Conservation (phyloP, 1,140 invertebrate genomes). For the Leptestheria dahalacensis region DNA sequence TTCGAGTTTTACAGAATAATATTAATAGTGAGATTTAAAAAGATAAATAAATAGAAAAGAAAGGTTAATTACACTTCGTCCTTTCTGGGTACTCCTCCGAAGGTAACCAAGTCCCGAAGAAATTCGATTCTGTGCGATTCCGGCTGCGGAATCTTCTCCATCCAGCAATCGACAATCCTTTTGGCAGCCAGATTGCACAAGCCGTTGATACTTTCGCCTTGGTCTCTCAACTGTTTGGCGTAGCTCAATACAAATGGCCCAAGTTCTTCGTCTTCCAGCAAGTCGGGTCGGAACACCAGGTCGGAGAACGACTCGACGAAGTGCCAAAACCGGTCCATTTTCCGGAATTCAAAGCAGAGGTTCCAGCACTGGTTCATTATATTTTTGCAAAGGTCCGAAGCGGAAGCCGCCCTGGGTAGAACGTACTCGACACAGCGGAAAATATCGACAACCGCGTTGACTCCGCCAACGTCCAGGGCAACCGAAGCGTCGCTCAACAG, state of each 20-base stretch:
- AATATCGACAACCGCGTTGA: slow-evolving; percentile 17
- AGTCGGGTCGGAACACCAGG: slow-evolving; percentile 14
- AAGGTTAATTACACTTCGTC: slow-evolving; percentile 12
- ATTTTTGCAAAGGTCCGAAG: not conserved
- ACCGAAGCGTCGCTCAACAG: slow-evolving; percentile 18
- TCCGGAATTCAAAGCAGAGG: slow-evolving; percentile 21
- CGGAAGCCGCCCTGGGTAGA: not conserved
- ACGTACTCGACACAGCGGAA: slow-evolving; percentile 10
- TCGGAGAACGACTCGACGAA: slow-evolving; percentile 20
- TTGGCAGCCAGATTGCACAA: slow-evolving; percentile 11
- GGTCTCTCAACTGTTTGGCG: not conserved
- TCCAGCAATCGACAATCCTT: slow-evolving; percentile 2
- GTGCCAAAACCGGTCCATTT: slow-evolving; percentile 24
- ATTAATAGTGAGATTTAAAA: too few species aligned
- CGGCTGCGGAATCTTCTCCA: not conserved
- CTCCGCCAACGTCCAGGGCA: slow-evolving; percentile 20
- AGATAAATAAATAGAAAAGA: not conserved
- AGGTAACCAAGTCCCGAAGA: slow-evolving; percentile 2
- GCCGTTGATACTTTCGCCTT: slow-evolving; percentile 7
- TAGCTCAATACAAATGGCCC: slow-evolving; percentile 3
- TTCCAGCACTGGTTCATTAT: slow-evolving; percentile 18
- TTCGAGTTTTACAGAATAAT: not conserved
- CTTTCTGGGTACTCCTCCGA: slow-evolving; percentile 8
- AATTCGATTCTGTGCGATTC: not conserved
- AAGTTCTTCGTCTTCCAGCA: slow-evolving; percentile 7